Evolutionary conservation across 2,888 invertebrate genomes (phyloP).

Genomic region (Cybosia mesomella): DNA sequence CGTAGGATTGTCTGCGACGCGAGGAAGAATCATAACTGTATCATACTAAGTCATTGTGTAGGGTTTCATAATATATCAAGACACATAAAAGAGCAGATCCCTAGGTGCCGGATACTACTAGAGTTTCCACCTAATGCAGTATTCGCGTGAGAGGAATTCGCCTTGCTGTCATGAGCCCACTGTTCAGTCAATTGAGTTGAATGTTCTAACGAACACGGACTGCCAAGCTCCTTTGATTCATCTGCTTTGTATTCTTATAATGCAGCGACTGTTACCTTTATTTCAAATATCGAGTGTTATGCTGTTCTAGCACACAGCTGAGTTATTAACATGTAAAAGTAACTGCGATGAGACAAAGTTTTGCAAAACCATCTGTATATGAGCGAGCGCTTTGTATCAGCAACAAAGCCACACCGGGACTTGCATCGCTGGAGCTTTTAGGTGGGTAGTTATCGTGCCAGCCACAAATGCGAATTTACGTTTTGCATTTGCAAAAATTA

Average conservation of each 20-base stretch:
- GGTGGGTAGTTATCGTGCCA: slow-evolving; percentile 79
- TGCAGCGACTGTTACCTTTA: slow-evolving; percentile 13
- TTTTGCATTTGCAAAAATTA: slow-evolving; percentile 85
- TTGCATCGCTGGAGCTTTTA: slow-evolving; percentile 79
- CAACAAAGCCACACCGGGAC: slow-evolving; percentile 76
- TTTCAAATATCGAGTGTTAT: slow-evolving; percentile 35
- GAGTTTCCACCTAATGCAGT: slow-evolving; percentile 53
- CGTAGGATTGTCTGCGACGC: slow-evolving; percentile 67
- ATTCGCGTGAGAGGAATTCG: slow-evolving; percentile 54
- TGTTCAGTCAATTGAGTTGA: slow-evolving; percentile 59
- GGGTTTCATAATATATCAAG: slow-evolving; percentile 75
- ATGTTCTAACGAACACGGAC: slow-evolving; percentile 48
- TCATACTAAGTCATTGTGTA: slow-evolving; percentile 74
- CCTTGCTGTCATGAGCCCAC: not conserved
- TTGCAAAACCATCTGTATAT: slow-evolving; percentile 72
- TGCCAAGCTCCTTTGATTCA: slow-evolving; percentile 20
- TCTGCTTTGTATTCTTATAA: slow-evolving; percentile 22
- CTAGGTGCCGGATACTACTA: slow-evolving; percentile 36
- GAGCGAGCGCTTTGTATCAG: slow-evolving; percentile 78
- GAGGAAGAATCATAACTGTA: slow-evolving; percentile 76
- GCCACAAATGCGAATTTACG: slow-evolving; percentile 81
- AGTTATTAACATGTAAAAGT: slow-evolving; percentile 57
- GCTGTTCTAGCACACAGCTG: slow-evolving; percentile 35
- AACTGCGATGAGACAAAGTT: slow-evolving; percentile 69
- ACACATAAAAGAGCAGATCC: slow-evolving; percentile 66